Percentiles rank a stretch among this genome's conserved stretches.
These are phyloP conservation scores for Erebia epiphron DNA, from an alignment of 2,888 invertebrate genomes.

Conservation along the genomic window DNA sequence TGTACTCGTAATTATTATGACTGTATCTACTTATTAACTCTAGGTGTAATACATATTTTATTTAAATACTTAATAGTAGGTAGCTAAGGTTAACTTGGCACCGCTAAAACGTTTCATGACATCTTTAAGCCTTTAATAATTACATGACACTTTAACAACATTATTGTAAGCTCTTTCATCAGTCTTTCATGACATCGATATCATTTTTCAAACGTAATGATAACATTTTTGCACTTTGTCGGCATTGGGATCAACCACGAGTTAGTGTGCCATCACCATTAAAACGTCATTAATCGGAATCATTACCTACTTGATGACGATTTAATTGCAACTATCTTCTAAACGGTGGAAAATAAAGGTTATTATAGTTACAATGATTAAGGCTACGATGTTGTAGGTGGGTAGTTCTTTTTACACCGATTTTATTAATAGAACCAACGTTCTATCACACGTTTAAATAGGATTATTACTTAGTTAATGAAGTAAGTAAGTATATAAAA, in stretches of 20 bases:
- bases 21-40: no score
- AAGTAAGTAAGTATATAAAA: neutral
- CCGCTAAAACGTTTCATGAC: neutral
- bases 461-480: neutral
- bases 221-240: constrained; percentile 34
- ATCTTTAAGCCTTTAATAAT: constrained; percentile 15
- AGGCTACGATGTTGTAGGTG: neutral
- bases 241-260: constrained; percentile 19
- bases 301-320: constrained; percentile 53
- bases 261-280: constrained; percentile 40
- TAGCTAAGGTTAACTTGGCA: neutral
- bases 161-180: constrained; percentile 7
- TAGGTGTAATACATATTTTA: neutral
- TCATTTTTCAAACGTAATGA: constrained; percentile 37
- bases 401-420: neutral
- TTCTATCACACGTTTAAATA: no score
- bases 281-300: constrained; percentile 48
- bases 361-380: neutral
- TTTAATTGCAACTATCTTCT: constrained; percentile 48
- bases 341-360: constrained; percentile 18
- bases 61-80: neutral
- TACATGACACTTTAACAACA: constrained; percentile 18
- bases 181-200: constrained; percentile 24
- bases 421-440: neutral
- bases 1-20: no score